These are phyloP conservation scores for Geococcyx californianus DNA, from an alignment of 2,113 vertebrate species.

Conservation along the genomic window DNA sequence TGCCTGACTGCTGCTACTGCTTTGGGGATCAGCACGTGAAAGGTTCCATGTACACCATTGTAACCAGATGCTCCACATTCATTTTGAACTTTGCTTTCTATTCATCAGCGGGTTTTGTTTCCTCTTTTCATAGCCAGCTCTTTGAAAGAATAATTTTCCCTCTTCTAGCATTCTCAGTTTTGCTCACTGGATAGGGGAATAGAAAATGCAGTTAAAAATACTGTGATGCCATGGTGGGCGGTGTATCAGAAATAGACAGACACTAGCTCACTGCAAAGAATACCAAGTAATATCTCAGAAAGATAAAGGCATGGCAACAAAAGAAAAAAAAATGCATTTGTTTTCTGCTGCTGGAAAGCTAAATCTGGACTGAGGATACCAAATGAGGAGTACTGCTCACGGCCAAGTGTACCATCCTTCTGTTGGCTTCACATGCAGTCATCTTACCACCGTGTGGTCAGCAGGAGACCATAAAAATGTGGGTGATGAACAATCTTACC, in stretches of 20 bases:
- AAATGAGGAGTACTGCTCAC: not conserved
- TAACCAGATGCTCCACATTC: not conserved
- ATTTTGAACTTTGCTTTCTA: not conserved
- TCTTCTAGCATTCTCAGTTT: not conserved
- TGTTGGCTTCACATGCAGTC: not conserved
- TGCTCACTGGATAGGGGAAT: not conserved
- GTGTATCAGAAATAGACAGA: constrained; percentile 66
- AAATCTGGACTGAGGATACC: not conserved
- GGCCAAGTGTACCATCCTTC: not conserved
- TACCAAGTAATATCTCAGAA: constrained; percentile 39
- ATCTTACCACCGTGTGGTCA: not conserved
- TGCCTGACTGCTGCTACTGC: not conserved
- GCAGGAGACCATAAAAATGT: not conserved
- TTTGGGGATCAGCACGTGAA: not conserved
- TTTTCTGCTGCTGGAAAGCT: not conserved
- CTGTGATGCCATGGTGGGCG: constrained; percentile 32
- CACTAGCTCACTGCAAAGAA: constrained; percentile 24
- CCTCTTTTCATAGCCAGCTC: not conserved
- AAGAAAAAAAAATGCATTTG: not conserved
- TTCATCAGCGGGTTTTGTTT: not conserved
- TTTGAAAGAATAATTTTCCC: not conserved
- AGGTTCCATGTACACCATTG: not conserved
- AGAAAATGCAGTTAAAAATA: constrained; percentile 63
- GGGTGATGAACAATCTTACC: not conserved
- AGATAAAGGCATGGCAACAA: constrained; percentile 45